These are phyloP conservation scores for Cryptomyrus ogoouensis DNA, from an alignment of 2,113 vertebrate species.

Conservation along the genomic window DNA sequence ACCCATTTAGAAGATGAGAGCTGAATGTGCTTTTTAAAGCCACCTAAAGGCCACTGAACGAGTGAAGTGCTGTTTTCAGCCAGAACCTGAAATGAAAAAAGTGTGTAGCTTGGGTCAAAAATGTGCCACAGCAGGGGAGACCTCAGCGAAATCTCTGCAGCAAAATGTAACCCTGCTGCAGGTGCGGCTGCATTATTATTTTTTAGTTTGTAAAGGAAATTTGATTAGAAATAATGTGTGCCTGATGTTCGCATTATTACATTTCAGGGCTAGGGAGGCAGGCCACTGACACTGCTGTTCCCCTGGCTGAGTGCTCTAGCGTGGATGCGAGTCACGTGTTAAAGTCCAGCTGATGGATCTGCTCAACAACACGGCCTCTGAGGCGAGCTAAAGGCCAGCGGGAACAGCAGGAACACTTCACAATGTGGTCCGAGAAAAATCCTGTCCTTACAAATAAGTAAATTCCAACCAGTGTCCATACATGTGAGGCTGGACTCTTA, in stretches of 20 bases:
- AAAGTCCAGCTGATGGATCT: constrained; percentile 12
- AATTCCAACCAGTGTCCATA: not conserved
- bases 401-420: not conserved
- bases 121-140: not conserved
- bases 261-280: not conserved
- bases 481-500: not conserved
- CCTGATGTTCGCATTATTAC: not conserved
- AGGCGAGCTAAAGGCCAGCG: not conserved
- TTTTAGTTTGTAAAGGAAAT: constrained; percentile 22
- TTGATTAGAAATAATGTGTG: constrained; percentile 21
- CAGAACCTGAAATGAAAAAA: not conserved
- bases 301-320: constrained; percentile 24
- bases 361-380: not conserved
- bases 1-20: not conserved
- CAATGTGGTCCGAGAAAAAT: not conserved
- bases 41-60: not conserved
- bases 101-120: not conserved
- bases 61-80: not conserved
- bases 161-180: not conserved
- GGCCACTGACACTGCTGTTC: constrained; percentile 15
- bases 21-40: not conserved
- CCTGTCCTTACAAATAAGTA: not conserved
- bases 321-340: constrained; percentile 24
- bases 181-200: not conserved
- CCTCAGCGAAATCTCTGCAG: not conserved